Evolutionary conservation across 2,797 vertebrate species (phyloP), one percentile per base, ranked within the genome.

Genomic region (Danionella dracula): DNA sequence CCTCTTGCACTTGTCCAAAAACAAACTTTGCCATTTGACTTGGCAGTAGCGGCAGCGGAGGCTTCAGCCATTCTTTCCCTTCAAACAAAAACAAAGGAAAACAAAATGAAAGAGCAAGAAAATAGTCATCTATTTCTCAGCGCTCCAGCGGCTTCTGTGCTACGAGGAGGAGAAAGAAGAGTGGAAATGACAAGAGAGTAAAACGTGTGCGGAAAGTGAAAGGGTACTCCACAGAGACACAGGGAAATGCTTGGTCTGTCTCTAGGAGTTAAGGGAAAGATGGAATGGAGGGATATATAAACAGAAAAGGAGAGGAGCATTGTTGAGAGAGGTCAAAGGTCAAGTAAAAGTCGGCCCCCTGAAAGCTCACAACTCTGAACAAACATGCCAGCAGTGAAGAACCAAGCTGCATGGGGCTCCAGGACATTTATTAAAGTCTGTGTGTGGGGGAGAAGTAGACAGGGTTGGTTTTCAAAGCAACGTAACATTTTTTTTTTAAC

Each of bases 21-120:
- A 87, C 84, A 88, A 85, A 80, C 76, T 81, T 73, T 17, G 46
- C 74, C 86, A 84, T 88, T 87, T 86, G 79, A 81, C 81, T 88
- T 87, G 83, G 84, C 85, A 79, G 72, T 38, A 49, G 65, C 45
- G 48, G 73, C 9, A 66, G 75, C 66, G 59, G 12, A 42, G 69
- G 70, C 79, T 82, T 87, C 81, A 82, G 81, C 79, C 76, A 68
- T 73, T 79, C 82, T 77, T 81, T 83, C 80, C 81, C 78, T 74
- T 70, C 70, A 66, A 54, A 49, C 37, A 71, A 66, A 82, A 75
- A 74, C 83, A 21, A 49, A 8, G 17, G 8, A 11, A 54, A 35
- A 61, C 34, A 53, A 38, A 32, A 56, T 3, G 8, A 42, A 61
- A 62, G 38, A n/a, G 34, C 42, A 55, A 48, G 9, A 23, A 49